Evolutionary conservation across 2,113 vertebrate genomes (phyloP), one percentile per base, ranked within the genome.

Genomic region (Cercocebus atys): DNA sequence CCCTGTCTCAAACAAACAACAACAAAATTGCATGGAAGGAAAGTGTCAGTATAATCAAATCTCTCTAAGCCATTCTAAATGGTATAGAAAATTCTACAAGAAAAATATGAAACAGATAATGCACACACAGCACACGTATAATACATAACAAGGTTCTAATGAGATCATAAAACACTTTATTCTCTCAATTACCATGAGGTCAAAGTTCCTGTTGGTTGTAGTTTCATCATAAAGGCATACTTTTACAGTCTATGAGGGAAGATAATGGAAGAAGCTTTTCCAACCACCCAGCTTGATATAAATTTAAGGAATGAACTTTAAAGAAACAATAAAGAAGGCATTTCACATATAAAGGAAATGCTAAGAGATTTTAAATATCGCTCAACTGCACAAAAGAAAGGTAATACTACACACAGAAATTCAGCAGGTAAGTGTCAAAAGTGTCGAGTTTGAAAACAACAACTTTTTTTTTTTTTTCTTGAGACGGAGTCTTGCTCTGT

Each of bases 81-180:
- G 18, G 18, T 40, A 70, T 3, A 30, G 68, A 85, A 97, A 85
- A 81, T 61, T 87, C 73, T 61, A 47, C 27, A 94, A 93, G 78
- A 93, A 66, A 96, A 85, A 93, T 43, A 14, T 82, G n/a, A 96
- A 68, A 66, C 25, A 90, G 25, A 79, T 59, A 50, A 13, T 38
- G 13, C 17, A 6, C 57, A 61, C 40, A 35, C 9, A 50, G 76
- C 61, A 59, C 23, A 30, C 45, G 70, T 32, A 23, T 35, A 68
- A 35, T 32, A 64, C 3, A 47, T 45, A 20, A 66, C 91, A 95
- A 95, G 25, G 35, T 97, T 97, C 97, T 90, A 70, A 81, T 95
- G 97, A 98, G 76, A 92, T 98, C 98, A 98, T 87, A 98, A 96
- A 96, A 81, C 80, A 66, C 95, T 95, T 97, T 97, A 70, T 96